Conservation (phyloP, 2,797 vertebrate genomes). For the Gallinago nigripennis region DNA sequence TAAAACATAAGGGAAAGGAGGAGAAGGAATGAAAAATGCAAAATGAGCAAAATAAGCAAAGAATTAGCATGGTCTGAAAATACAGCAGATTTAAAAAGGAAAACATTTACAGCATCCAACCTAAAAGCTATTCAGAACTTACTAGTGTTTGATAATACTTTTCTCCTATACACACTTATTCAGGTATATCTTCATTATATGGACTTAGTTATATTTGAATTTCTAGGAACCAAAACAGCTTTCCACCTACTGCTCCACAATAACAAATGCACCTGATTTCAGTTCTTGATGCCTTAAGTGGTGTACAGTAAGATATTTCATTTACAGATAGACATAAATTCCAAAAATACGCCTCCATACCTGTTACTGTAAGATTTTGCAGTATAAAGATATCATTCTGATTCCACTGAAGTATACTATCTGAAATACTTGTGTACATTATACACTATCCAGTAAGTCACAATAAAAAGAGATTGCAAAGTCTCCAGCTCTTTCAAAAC, state of each 20-base stretch:
- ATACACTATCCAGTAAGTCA: neutral
- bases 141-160: neutral
- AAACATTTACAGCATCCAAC: conserved; percentile 50
- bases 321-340: neutral
- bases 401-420: neutral
- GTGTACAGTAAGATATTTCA: neutral
- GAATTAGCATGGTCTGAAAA: conserved; percentile 77
- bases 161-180: neutral
- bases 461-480: neutral
- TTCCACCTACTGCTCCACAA: neutral
- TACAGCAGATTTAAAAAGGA: conserved; percentile 72
- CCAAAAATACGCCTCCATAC: neutral
- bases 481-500: neutral
- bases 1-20: conserved; percentile 82
- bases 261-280: neutral
- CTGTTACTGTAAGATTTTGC: neutral
- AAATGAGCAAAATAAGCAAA: conserved; percentile 81
- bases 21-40: conserved; percentile 79
- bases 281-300: neutral
- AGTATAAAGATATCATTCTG: neutral
- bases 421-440: neutral
- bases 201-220: neutral
- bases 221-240: neutral
- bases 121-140: neutral
- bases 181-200: neutral